Conservation (phyloP, 2,888 invertebrate genomes). For the Molanna angustata region DNA sequence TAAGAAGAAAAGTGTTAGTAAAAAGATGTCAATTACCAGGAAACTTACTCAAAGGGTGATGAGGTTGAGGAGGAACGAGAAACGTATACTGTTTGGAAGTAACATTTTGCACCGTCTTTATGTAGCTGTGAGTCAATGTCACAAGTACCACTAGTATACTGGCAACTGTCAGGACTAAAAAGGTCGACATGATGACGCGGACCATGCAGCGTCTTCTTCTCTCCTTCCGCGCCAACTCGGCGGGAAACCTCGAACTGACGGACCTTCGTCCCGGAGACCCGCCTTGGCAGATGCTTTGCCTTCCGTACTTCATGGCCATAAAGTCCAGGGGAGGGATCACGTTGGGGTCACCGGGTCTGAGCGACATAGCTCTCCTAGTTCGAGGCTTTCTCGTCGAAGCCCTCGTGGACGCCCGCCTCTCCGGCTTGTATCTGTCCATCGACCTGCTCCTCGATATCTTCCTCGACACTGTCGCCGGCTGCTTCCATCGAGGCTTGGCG, state of each 20-base stretch:
- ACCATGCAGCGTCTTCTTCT: conserved; percentile 67
- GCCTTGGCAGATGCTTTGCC: conserved; percentile 39
- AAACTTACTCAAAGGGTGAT: conserved; percentile 59
- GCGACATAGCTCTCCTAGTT: conserved; percentile 20
- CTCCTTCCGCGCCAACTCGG: conserved; percentile 59
- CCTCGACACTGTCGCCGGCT: conserved; percentile 16
- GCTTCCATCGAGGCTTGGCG: conserved; percentile 2
- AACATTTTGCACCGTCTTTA: conserved; percentile 61
- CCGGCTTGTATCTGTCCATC: conserved; percentile 25
- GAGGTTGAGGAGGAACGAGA: conserved; percentile 60
- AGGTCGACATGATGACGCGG: conserved; percentile 68
- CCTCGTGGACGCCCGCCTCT: conserved; percentile 20
- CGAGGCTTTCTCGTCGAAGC: conserved; percentile 13
- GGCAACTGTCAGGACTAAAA: conserved; percentile 69
- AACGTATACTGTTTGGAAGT: conserved; percentile 65
- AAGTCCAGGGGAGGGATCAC: conserved; percentile 44
- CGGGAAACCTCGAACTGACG: conserved; percentile 48
- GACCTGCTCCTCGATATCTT: conserved; percentile 27
- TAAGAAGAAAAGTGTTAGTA: too few relatives aligned
- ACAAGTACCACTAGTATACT: conserved; percentile 75
- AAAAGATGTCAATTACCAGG: conserved; percentile 29
- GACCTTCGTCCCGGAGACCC: conserved; percentile 49
- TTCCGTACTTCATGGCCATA: conserved; percentile 40
- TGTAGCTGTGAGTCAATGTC: conserved; percentile 71
- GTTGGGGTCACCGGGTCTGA: conserved; percentile 34